Evolutionary conservation across 2,888 invertebrate species (phyloP), one percentile per base, ranked within the genome.

Genomic region (Amiota communis): DNA sequence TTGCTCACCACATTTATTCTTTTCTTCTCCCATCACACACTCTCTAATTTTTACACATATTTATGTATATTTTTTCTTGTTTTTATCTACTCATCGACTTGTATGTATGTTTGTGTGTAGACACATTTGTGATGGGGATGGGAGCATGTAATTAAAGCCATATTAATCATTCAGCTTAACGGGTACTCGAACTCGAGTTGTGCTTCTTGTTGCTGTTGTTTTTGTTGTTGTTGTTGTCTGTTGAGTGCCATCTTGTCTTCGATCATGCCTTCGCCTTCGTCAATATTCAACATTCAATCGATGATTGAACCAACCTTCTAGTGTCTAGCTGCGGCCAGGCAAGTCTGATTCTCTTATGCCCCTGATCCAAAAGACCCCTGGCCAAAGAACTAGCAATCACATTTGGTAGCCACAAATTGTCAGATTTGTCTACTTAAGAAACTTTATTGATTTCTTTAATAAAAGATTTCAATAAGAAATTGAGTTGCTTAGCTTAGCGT

Each of bases 101-200:
- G 80, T 76, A 72, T 75, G 75, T 76, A 77, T 72, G 76, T 72
- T 75, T 76, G 74, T 81, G 76, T 82, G 79, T 79, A 80, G 84
- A 85, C 36, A 36, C 36, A 36, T 36, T 36, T 36, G 6, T 36
- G 36, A 36, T 36, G 36, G 36, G 36, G 36, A 36, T 36, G 84
- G 87, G 82, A 78, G 77, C 86, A 87, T 87, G 87, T 86, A 87
- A 87, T 87, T 87, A 87, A 87, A 86, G 87, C 87, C 88, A 87
- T 87, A 87, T 87, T 87, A 87, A 87, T 87, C 87, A 86, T 82
- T 81, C 81, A 81, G 81, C 79, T 77, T 79, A 77, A 36, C 36
- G 36, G 36, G 36, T 36, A 36, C 36, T 36, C 36, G 36, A 36
- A 36, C 36, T 36, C 8, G 36, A 36, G 36, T 4, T 36, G 36